A percentile compares a stretch with the other conserved stretches of the same genome.
phyloP scores from a whole-genome alignment of 2,113 vertebrate genomes.

The Zosterops pallidus region DNA sequence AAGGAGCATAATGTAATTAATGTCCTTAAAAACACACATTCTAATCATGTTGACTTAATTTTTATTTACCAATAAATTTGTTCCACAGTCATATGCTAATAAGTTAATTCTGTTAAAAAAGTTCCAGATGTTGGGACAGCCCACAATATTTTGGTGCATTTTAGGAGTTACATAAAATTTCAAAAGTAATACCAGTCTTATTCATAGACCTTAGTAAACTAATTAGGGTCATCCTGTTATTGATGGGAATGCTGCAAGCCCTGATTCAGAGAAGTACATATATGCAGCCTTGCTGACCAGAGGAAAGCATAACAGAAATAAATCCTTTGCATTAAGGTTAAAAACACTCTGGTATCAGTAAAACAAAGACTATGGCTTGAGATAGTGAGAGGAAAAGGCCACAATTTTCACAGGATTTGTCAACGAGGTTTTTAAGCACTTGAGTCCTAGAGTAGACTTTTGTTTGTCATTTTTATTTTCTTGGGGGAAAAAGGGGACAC shows the following conservation, averaged over 20 bases:
- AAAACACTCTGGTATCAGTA: neutral
- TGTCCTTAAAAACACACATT: neutral
- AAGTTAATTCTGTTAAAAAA: neutral
- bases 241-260: neutral
- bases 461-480: neutral
- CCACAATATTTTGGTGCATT: neutral
- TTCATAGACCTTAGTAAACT: neutral
- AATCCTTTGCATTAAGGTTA: neutral
- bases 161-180: neutral
- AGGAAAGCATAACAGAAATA: neutral
- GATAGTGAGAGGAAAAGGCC: neutral
- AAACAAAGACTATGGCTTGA: neutral
- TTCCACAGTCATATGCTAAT: neutral
- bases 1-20: neutral
- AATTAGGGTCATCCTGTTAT: neutral
- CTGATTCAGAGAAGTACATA: neutral
- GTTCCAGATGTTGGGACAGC: neutral
- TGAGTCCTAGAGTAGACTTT: neutral
- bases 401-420: neutral
- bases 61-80: neutral
- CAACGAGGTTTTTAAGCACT: neutral
- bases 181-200: neutral
- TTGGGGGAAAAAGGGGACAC: fast-evolving
- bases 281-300: neutral
- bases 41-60: neutral